These are phyloP conservation scores for Cromileptes altivelis DNA, from an alignment of 2,113 vertebrate genomes.

Conservation along the genomic window DNA sequence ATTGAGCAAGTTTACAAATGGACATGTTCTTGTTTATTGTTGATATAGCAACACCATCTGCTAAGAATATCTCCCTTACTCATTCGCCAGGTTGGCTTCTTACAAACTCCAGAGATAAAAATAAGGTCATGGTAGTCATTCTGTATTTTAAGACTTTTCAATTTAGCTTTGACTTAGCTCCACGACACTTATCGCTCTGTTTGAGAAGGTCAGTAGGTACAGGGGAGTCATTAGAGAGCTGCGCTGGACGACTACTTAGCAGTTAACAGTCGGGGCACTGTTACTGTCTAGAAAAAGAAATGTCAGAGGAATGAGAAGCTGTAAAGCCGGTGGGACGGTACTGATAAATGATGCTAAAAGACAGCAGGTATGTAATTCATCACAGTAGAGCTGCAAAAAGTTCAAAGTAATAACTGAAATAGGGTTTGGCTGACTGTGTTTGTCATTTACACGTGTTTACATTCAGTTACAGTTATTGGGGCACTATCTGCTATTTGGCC, in stretches of 20 bases:
- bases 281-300: slow-evolving; percentile 13
- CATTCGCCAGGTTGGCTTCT: neutral
- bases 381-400: neutral
- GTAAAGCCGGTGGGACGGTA: neutral
- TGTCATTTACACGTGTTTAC: neutral
- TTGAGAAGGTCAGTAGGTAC: slow-evolving; percentile 13
- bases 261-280: neutral
- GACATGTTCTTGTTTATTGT: slow-evolving; percentile 29
- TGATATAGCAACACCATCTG: slow-evolving; percentile 53
- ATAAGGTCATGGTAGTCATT: slow-evolving; percentile 18
- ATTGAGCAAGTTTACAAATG: neutral
- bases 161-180: neutral
- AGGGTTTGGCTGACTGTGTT: neutral
- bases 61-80: slow-evolving; percentile 4
- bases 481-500: neutral
- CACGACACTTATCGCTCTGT: neutral
- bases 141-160: slow-evolving; percentile 16
- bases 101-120: slow-evolving; percentile 31
- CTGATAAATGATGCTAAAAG: neutral
- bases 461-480: neutral
- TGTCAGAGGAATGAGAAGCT: slow-evolving; percentile 8
- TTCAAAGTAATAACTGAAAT: neutral
- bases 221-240: neutral
- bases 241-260: neutral
- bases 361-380: neutral